phyloP scores from a whole-genome alignment of 2,113 vertebrate species.

The Neolamprologus devosi region DNA sequence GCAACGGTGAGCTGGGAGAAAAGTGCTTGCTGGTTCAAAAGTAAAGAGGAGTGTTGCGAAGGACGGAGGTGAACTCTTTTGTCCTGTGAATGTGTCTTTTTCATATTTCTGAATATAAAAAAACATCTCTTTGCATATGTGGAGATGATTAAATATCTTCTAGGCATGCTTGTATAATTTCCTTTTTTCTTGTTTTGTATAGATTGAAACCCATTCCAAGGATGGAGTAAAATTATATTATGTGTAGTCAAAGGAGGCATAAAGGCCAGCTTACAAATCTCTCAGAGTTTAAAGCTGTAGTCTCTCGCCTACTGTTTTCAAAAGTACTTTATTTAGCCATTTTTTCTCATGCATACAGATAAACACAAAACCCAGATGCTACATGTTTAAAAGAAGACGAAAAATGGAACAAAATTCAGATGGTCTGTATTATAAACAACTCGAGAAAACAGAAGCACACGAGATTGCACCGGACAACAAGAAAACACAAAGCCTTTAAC shows the following conservation, averaged over 20 bases:
- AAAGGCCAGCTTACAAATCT: background rate
- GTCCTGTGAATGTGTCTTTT: conserved; percentile 17
- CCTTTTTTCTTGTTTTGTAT: background rate
- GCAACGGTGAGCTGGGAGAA: conserved; percentile 68
- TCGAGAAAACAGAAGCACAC: background rate
- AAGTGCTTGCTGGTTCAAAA: conserved; percentile 66
- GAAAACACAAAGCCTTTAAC: background rate
- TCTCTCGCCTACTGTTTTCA: background rate
- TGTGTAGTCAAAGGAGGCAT: background rate
- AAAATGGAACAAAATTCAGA: background rate
- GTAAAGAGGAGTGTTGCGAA: conserved; percentile 66
- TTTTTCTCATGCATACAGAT: background rate
- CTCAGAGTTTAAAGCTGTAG: background rate
- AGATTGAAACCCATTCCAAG: conserved; percentile 18
- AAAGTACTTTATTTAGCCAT: background rate
- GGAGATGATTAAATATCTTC: background rate
- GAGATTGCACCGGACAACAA: background rate
- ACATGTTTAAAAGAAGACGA: background rate
- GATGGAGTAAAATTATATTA: conserved; percentile 26
- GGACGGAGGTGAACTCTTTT: conserved; percentile 47
- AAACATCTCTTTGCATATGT: background rate
- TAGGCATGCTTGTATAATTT: background rate
- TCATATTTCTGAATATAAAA: conserved; percentile 4
- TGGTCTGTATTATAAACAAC: background rate
- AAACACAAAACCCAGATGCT: background rate